Percentiles rank a stretch among this genome's conserved stretches.
phyloP scores from a whole-genome alignment of 2,888 invertebrate species.

The Tipula helvola region DNA sequence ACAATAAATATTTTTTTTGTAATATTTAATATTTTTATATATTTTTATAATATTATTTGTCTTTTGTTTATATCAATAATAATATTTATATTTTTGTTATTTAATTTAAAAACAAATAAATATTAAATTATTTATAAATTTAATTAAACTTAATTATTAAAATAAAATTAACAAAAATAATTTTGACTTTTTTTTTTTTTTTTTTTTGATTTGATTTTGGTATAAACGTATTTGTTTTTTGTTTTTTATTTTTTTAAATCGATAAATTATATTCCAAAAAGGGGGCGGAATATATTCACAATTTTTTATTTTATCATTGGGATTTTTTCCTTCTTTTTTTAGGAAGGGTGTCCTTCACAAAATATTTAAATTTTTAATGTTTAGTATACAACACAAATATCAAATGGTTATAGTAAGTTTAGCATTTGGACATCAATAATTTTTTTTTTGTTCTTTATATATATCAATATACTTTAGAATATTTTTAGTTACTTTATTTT shows the following conservation, averaged over 20 bases:
- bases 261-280: background rate
- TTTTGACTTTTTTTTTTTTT: background rate
- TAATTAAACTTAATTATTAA: background rate
- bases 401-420: background rate
- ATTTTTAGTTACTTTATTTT: background rate
- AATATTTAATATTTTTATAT: background rate
- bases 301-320: background rate
- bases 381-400: slow-evolving; percentile 4
- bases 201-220: background rate
- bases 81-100: background rate
- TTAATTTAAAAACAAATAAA: background rate
- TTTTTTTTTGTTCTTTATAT: background rate
- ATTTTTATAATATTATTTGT: background rate
- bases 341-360: background rate
- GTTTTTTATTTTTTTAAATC: background rate
- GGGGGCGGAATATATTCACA: background rate
- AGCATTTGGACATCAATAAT: background rate
- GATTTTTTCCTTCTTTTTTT: background rate
- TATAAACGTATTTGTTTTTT: background rate
- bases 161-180: background rate
- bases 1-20: background rate
- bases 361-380: background rate
- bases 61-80: background rate
- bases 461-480: background rate
- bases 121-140: background rate